Percentiles rank a stretch among this genome's conserved stretches.
phyloP scores from a whole-genome alignment of 1,140 invertebrate genomes.

The Meteorus sp. region DNA sequence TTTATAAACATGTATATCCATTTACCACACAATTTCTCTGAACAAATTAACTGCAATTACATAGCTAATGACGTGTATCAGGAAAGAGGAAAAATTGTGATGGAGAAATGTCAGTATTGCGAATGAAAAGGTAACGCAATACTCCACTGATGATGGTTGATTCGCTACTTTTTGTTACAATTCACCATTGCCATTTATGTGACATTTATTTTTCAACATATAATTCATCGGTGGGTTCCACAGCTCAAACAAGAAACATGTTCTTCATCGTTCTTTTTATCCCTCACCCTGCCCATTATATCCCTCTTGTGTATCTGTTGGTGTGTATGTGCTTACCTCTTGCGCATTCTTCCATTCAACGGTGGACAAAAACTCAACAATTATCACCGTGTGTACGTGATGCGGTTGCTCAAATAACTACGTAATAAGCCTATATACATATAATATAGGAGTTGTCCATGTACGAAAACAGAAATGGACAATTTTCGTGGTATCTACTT shows the following conservation, averaged over 20 bases:
- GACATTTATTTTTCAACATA: slow-evolving; percentile 8
- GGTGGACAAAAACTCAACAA: neutral
- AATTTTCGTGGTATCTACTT: no score
- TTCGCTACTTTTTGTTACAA: slow-evolving; percentile 23
- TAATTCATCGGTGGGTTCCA: neutral
- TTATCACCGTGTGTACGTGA: slow-evolving; percentile 13
- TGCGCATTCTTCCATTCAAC: slow-evolving; percentile 8
- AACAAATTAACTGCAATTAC: slow-evolving; percentile 52
- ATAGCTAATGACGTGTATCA: neutral
- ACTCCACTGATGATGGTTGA: neutral
- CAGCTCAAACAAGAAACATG: neutral
- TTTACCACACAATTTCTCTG: slow-evolving; percentile 39
- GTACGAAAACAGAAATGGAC: no score
- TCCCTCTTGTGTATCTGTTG: no score
- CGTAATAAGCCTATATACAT: neutral
- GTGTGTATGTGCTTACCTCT: neutral
- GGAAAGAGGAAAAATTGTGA: neutral
- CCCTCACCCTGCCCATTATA: slow-evolving; percentile 27
- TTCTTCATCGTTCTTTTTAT: slow-evolving; percentile 26
- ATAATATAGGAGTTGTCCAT: no score
- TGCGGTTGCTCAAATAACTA: slow-evolving; percentile 1
- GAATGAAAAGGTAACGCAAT: neutral
- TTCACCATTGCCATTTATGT: neutral
- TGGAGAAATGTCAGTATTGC: no score
- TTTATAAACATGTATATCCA: no score